Evolutionary conservation across 1,140 invertebrate genomes (phyloP).

Genomic region (Nephila pilipes): DNA sequence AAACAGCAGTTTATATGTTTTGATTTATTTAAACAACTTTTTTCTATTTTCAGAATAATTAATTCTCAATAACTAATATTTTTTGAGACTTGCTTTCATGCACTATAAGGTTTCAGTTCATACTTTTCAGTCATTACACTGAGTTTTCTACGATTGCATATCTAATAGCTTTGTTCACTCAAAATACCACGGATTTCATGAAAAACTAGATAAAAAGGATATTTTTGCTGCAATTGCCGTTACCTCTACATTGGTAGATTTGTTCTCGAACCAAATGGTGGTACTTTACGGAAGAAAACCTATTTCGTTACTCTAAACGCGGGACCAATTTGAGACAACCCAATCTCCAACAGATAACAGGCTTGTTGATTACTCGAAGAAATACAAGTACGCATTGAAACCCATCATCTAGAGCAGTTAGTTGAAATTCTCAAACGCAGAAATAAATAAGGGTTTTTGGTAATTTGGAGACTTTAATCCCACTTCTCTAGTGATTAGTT

Average conservation of each 20-base stretch:
- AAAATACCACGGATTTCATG: background rate
- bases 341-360: background rate
- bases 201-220: background rate
- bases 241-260: background rate
- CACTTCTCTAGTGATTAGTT: conserved; percentile 20
- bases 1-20: too few relatives aligned
- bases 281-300: background rate
- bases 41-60: too few relatives aligned
- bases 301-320: background rate
- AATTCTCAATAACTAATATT: too few relatives aligned
- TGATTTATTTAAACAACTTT: too few relatives aligned
- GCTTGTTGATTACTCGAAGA: conserved; percentile 16
- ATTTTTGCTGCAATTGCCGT: background rate
- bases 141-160: too few relatives aligned
- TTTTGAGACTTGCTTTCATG: too few relatives aligned
- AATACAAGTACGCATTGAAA: background rate
- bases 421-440: background rate
- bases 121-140: too few relatives aligned
- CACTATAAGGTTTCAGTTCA: too few relatives aligned
- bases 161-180: too few relatives aligned
- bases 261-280: background rate
- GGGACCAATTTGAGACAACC: background rate
- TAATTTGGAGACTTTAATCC: conserved; percentile 33
- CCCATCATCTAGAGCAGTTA: background rate
- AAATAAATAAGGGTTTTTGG: background rate